Base-by-base conservation (phyloP, 2,888 invertebrate species). In the Ecliptopera silaceata region DNA sequence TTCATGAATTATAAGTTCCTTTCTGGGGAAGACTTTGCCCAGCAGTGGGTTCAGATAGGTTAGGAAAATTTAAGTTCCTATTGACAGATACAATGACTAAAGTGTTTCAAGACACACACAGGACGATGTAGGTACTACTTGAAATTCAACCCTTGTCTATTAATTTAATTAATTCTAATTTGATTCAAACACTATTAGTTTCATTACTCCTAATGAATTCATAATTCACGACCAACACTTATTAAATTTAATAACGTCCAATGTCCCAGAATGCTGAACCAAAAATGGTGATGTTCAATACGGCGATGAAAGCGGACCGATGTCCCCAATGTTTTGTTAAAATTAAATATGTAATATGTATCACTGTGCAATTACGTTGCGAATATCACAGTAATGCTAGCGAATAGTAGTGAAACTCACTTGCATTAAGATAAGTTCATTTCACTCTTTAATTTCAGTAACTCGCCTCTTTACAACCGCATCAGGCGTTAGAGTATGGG, bases 271-370 rank as follows among this genome's bases (percentile, higher is more conserved):
- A 69, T 71, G 56, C 59, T 61, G 45, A 22, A 42, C 70, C 71
- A 62, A 71, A 70, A 71, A 76, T 74, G 77, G 75, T 67, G 66
- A 63, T 61, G 72, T 63, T 67, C 60, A 64, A 68, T 73, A 75
- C 47, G 65, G 68, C 69, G 66, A 74, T 70, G 78, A 78, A 78
- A 78, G 77, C 69, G 72, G 57, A 65, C 59, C 69, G 70, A 62
- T 71, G 77, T 71, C 72, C 77, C 70, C 71, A 68, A 75, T 77
- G 75, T 70, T 72, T 78, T 76, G 75, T 77, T 66, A 46, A 63
- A 55, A 69, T 69, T 63, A 59, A 64, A 69, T 74, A 74, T 73
- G 69, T 70, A 61, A 68, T 66, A 66, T 60, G 38, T 38, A 42
- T 48, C 63, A 52, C 61, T 64, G 62, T 70, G 70, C 68, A 68